Evolutionary conservation across 2,888 invertebrate genomes (phyloP), one percentile per base, ranked within the genome.

Genomic region (Sinelater perroti): DNA sequence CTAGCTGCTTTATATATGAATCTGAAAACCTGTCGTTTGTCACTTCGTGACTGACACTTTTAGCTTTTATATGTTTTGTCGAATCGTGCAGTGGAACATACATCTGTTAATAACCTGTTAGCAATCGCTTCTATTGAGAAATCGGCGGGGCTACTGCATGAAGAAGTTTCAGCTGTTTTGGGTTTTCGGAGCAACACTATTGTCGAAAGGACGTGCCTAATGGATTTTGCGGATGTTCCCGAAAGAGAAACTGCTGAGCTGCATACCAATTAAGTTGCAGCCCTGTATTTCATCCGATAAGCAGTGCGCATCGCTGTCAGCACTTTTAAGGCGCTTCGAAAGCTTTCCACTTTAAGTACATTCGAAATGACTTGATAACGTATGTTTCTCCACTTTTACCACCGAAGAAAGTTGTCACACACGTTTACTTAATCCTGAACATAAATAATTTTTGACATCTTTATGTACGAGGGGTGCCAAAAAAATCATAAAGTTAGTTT

Each of bases 181-280:
- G 42, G 62, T 45, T 45, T 64, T 60, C 51, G 40, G 60, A 56
- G 42, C 47, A 49, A 57, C 56, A 55, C 46, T 40, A 53, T 51
- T 64, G 62, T 64, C 60, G 51, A 40, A 18, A 49, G 28, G 44
- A 60, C 64, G 64, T 64, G 64, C 50, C 47, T 64, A 64, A 64
- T 62, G 62, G 64, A 44, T 62, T 64, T 63, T 47, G 54, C 61
- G 30, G 60, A 61, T 61, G 60, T 64, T 47, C 53, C 58, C 44
- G 24, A 52, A 36, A 54, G 58, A 55, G 55, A 55, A 55, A 55
- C 30, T 53, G 21, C 10, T 16, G 24, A 36, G 36, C 53, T 52
- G 42, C 30, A 42, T 44, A 33, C 10, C 13, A 40, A 52, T 40
- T 40, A 51, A 40, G n/a, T n/a, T 51, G 30, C 11, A 40, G 7